Base-by-base conservation (phyloP, 1,140 invertebrate genomes). In the Anagrus nilaparvatae region DNA sequence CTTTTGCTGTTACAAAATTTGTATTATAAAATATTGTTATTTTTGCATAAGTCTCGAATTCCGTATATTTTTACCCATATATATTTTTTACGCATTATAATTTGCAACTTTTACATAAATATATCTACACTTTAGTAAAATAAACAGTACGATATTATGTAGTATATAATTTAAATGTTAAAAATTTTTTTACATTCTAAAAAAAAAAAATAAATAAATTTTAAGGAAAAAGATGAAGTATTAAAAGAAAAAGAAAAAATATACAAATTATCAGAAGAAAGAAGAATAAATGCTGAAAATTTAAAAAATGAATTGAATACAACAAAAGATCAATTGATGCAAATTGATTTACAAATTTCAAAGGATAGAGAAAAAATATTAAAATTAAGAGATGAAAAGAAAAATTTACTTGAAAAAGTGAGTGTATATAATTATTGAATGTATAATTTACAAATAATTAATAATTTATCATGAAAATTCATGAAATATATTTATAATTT, bases 221-320 rank as follows among this genome's bases (percentile, higher is more conserved):
- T 54, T 3, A 46, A 75, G 74, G 72, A 73, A 47, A 73, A 70
- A 46, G 49, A 55, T 25, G 60, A 61, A 8, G 27, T 70, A 2
- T 60, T 71, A 40, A 54, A 55, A 6, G 66, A 75, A 30, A 40
- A 69, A 0, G 56, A 59, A 34, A 55, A 54, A 1, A 50, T 59
- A 10, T 59, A 61, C 21, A 60, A 64, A 7, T 44, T 59, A 5
- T 55, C 52, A 6, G 55, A 66, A 32, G 58, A 67, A 28, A 55
- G 52, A 38, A 49, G 52, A 23, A 58, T 68, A 16, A 46, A 50
- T 1, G 47, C 56, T 8, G 69, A 71, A 47, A 65, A 70, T 44
- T 40, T 60, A 19, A 51, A 44, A 2, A 67, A 67, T 44, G 59
- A 65, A 20, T 46, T 65, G 6, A 19, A 56, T 5, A 57, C 50